Conservation (phyloP, 2,797 vertebrate genomes). For the Sebastes itinus region DNA sequence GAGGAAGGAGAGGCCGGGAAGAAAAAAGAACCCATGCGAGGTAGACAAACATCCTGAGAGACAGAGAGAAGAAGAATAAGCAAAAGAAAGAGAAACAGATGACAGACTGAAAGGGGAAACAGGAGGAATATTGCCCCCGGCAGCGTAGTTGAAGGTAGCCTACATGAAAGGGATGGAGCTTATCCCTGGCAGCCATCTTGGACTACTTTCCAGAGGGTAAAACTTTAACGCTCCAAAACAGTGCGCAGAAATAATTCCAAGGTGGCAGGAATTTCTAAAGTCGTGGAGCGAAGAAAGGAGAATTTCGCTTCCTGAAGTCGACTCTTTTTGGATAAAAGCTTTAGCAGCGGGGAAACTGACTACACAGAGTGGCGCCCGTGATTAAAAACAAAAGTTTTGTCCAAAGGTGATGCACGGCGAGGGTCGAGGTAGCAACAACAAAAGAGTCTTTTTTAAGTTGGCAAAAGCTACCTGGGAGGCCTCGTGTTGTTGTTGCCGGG, state of each 20-base stretch:
- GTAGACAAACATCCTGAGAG: background rate
- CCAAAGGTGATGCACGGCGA: slow-evolving; percentile 8
- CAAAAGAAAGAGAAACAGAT: background rate
- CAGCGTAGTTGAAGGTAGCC: slow-evolving; percentile 36
- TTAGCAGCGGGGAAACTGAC: background rate
- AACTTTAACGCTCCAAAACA: slow-evolving; percentile 17
- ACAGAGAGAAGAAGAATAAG: background rate
- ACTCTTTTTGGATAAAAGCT: slow-evolving; percentile 2
- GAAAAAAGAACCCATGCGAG: background rate
- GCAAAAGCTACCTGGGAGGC: slow-evolving; percentile 30
- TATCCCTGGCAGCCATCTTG: slow-evolving; percentile 48
- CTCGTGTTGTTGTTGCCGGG: slow-evolving; percentile 1
- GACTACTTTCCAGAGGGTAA: slow-evolving; percentile 18
- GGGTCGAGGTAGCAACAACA: slow-evolving; percentile 1
- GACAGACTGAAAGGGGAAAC: slow-evolving; percentile 2
- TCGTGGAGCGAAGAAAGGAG: background rate
- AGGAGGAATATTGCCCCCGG: slow-evolving; percentile 24
- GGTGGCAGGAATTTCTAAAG: background rate
- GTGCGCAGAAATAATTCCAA: background rate
- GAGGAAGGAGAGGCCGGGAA: background rate
- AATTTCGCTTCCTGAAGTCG: background rate
- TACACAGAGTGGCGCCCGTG: background rate
- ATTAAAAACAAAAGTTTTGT: slow-evolving; percentile 36
- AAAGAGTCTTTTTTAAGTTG: background rate
- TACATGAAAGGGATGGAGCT: slow-evolving; percentile 42